Conservation (phyloP, 2,797 vertebrate genomes). For the Acrocephalus scirpaceus region DNA sequence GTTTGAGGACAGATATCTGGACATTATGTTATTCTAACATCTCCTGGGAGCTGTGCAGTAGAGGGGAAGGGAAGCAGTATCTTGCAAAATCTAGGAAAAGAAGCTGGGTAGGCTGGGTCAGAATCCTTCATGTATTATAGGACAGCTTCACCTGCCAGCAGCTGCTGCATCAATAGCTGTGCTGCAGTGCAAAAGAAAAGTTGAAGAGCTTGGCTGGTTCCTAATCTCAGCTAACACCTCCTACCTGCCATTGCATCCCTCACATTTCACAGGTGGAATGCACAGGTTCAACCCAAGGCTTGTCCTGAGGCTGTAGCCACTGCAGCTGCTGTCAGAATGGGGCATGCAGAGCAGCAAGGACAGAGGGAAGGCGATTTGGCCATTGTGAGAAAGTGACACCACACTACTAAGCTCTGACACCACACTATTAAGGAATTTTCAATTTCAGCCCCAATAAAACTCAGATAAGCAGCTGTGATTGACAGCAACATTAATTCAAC, state of each 20-base stretch:
- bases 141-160: neutral
- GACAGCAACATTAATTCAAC: conserved; percentile 46
- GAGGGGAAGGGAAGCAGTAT: neutral
- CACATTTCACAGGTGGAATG: neutral
- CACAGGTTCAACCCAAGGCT: neutral
- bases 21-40: neutral
- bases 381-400: neutral
- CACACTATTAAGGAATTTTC: conserved; percentile 8
- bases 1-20: neutral
- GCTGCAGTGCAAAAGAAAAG: neutral
- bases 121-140: neutral
- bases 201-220: neutral
- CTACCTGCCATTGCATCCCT: neutral
- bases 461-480: conserved; percentile 40
- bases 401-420: neutral
- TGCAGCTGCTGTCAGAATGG: neutral
- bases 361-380: rapidly evolving
- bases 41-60: neutral
- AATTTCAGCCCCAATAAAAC: conserved; percentile 29
- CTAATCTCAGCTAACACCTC: neutral
- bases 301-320: neutral
- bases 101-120: neutral
- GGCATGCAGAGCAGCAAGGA: neutral
- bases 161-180: neutral
- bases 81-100: neutral